Base-by-base conservation (phyloP, 2,113 vertebrate genomes). In the Ammodytes dubius region DNA sequence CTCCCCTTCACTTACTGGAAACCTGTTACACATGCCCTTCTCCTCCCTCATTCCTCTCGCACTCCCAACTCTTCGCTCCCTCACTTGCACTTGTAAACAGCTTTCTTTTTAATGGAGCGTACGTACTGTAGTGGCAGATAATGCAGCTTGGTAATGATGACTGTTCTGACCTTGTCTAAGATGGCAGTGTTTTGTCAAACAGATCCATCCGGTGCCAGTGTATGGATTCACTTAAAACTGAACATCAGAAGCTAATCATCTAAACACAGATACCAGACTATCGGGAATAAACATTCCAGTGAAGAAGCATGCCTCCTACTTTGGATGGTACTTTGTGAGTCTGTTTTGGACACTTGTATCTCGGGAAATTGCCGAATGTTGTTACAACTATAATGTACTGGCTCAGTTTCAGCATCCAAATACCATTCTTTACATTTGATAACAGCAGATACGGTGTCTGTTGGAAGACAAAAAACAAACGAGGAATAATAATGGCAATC, bases 151-250 rank as follows among this genome's bases (percentile, higher is more conserved):
- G 46, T 45, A 65, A 74, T 71, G 68, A 81, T 85, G 81, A 70
- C 57, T 89, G 74, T 73, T 71, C 73, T 78, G 81, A 90, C 87
- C 81, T 86, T 87, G 76, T 85, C 71, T 81, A 60, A 82, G 73
- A 74, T 77, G 58, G 61, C 17, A 37, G 43, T 65, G 68, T 84
- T 90, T 82, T 53, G 73, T 88, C 75, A 71, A 75, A 76, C 63
- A 37, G 71, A 59, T 40, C 37, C 74, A 76, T 79, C 49, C 8
- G 4, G 47, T 63, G 66, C 52, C 46, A 65, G 64, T 7, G 58
- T 53, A 10, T 68, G 35, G 4, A 64, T 67, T 65, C 15, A 52
- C 54, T 70, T 58, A 19, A 75, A 76, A 77, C 27, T 14, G 7
- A 83, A 65, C 72, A 76, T 70, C 50, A 64, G 35, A 42, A 53